Conservation (phyloP, 2,797 vertebrate species). For the Iguana delicatissima region DNA sequence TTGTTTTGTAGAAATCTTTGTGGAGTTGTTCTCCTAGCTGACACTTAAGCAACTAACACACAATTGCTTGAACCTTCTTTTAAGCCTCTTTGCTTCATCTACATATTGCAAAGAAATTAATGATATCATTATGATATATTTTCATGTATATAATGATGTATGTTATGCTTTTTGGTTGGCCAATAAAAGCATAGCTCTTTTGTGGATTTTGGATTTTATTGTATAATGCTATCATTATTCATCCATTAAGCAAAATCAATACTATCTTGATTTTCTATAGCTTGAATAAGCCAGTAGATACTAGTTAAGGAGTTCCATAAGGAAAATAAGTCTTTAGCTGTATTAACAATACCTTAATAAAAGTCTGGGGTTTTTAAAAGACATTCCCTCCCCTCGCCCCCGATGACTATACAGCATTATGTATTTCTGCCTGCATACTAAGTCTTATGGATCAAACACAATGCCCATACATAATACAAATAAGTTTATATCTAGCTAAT, state of each 20-base stretch:
- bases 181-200: too few relatives aligned
- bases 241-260: constrained; percentile 75
- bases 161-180: too few relatives aligned
- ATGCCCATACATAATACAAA: background rate
- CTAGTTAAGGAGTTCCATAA: constrained; percentile 55
- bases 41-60: constrained; percentile 63
- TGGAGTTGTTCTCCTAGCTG: constrained; percentile 35
- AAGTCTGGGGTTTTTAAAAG: constrained; percentile 31
- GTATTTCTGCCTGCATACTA: constrained; percentile 23
- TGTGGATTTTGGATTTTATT: too few relatives aligned
- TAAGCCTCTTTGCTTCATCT: constrained; percentile 74
- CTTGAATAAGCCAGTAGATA: constrained; percentile 48
- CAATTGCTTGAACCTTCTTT: background rate
- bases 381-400: background rate
- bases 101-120: constrained; percentile 65
- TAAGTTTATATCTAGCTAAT: background rate
- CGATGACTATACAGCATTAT: constrained; percentile 56
- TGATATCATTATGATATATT: constrained; percentile 46
- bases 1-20: too few relatives aligned
- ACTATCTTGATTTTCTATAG: constrained; percentile 68
- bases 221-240: constrained; percentile 52
- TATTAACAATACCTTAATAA: constrained; percentile 7
- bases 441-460: constrained; percentile 26
- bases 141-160: too few relatives aligned
- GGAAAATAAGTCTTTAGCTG: constrained; percentile 60